phyloP scores from a whole-genome alignment of 1,140 invertebrate genomes.

The Pseudomyrmex flavicornis region DNA sequence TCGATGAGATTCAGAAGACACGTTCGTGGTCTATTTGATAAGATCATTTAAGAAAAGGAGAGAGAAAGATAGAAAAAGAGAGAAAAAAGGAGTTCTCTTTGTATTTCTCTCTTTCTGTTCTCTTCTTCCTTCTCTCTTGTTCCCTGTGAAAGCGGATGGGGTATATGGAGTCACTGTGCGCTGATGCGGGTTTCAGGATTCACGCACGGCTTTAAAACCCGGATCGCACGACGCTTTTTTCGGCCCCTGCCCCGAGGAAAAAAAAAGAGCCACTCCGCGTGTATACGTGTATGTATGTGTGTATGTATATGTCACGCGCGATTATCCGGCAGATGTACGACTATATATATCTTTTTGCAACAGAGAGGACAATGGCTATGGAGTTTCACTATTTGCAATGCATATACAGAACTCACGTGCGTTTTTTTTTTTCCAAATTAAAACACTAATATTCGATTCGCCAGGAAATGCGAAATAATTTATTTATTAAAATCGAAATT shows the following conservation, averaged over 20 bases:
- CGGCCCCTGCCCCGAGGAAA: slow-evolving; percentile 30
- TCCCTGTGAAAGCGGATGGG: slow-evolving; percentile 13
- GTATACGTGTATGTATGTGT: not conserved
- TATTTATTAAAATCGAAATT: too few relatives aligned
- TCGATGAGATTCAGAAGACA: slow-evolving; percentile 53
- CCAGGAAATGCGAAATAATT: too few relatives aligned
- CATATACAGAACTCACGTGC: slow-evolving; percentile 20
- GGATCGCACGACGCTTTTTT: slow-evolving; percentile 53
- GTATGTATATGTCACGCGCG: slow-evolving; percentile 28
- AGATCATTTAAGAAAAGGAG: slow-evolving; percentile 12
- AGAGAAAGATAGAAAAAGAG: not conserved
- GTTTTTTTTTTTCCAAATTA: not conserved
- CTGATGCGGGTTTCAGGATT: slow-evolving; percentile 48
- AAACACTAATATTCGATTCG: not conserved
- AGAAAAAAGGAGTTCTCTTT: not conserved
- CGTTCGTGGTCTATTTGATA: slow-evolving; percentile 49
- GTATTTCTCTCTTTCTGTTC: not conserved
- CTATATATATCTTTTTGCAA: slow-evolving; percentile 33
- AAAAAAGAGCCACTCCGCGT: slow-evolving; percentile 12
- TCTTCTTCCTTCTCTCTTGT: not conserved
- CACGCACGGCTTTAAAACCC: slow-evolving; percentile 46
- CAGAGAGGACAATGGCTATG: slow-evolving; percentile 7
- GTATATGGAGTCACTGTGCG: slow-evolving; percentile 48
- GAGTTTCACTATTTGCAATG: slow-evolving; percentile 20
- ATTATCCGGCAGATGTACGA: slow-evolving; percentile 50